A percentile compares a stretch with the other conserved stretches of the same genome.
These are phyloP conservation scores for Egretta garzetta DNA, from an alignment of 2,113 vertebrate species.

Conservation along the genomic window DNA sequence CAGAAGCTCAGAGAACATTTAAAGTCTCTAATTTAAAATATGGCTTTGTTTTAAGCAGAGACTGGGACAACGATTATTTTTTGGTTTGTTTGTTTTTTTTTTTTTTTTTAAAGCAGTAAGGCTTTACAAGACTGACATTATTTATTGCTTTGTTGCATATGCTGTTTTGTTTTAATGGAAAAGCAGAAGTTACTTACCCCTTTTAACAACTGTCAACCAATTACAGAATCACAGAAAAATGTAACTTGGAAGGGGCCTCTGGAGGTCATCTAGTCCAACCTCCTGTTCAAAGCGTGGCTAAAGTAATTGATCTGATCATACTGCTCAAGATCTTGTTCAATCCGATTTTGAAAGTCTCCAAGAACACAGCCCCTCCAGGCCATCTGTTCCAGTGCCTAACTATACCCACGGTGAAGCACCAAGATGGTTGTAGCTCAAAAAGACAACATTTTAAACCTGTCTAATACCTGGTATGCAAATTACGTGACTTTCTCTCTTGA, in stretches of 20 bases:
- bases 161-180: background rate
- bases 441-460: background rate
- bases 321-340: background rate
- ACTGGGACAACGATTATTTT: background rate
- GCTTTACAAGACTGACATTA: background rate
- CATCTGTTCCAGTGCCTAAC: background rate
- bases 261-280: background rate
- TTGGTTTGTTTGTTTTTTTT: no score
- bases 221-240: background rate
- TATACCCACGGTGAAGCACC: background rate
- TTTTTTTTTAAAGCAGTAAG: background rate
- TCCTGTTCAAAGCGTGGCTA: background rate
- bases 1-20: background rate
- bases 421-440: background rate
- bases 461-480: background rate
- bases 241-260: background rate
- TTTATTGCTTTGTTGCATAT: background rate
- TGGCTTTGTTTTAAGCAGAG: background rate
- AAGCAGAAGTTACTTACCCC: background rate
- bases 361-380: background rate
- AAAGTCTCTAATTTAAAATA: background rate
- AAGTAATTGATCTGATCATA: background rate
- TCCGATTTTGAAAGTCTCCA: background rate
- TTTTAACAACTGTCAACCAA: background rate
- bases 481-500: background rate